Base-by-base conservation (phyloP, 2,113 vertebrate species). In the Rhinogobius similis region DNA sequence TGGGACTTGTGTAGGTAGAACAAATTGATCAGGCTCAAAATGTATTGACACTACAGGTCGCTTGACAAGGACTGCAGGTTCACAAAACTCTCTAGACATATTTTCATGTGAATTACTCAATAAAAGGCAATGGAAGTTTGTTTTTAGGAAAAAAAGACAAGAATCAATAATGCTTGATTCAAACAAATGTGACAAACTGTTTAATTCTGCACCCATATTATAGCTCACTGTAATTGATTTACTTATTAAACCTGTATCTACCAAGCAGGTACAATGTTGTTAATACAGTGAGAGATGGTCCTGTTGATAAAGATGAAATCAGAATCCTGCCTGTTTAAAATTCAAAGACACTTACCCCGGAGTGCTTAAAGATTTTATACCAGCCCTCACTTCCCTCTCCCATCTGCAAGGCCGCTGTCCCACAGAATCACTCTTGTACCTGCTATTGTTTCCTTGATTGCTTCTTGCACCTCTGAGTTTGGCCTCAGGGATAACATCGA, bases 401-500 rank as follows among this genome's bases (percentile, higher is more conserved):
- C 24, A 20, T 75, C 70, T 81, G 52, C 67, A 62, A 71, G 63
- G 58, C 67, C 43, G 62, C 58, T 71, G 62, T 75, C 72, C 63
- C 64, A 79, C 77, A 78, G 83, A 75, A 80, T 82, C 70, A 69
- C 66, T 78, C 65, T 72, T 84, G 76, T 79, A 77, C 74, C 72
- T 78, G 77, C 76, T 78, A 75, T 81, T 87, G 81, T 86, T 80
- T 82, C 72, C 81, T 77, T 84, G 76, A 87, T 87, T 78, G 82
- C 75, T 83, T 88, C 85, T 76, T 88, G 79, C 86, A 85, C 75
- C 75, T 83, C 67, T 65, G 71, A 81, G 74, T 91, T 81, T 85
- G 75, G 76, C 87, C 86, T 88, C 69, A 71, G 86, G 89, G 81
- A 83, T 70, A 81, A 73, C 77, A 92, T 93, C 68, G 85, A 90